Percentiles rank a stretch among this genome's conserved stretches.
Evolutionary conservation across 1,140 invertebrate genomes (phyloP).

Genomic region (Pararge aegeria): DNA sequence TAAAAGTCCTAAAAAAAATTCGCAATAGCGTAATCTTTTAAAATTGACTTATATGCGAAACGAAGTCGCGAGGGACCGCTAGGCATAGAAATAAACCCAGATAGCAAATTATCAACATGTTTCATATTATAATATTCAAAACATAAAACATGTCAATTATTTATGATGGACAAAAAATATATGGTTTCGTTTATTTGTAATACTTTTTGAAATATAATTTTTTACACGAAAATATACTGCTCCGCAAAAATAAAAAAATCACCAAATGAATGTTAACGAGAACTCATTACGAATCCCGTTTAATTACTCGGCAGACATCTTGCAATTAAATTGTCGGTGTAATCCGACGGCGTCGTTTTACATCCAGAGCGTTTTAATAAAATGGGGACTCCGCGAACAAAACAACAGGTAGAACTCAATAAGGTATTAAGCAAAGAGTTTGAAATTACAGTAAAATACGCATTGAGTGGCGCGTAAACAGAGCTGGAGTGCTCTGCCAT

Average conservation of each 20-base stretch:
- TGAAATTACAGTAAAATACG: slow-evolving; percentile 41
- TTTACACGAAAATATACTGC: neutral
- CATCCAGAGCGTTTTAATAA: slow-evolving; percentile 2
- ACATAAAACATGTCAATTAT: no score
- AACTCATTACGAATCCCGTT: neutral
- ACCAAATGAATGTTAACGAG: neutral
- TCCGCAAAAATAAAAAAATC: neutral
- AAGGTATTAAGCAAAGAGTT: slow-evolving; percentile 26
- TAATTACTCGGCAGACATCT: slow-evolving; percentile 1
- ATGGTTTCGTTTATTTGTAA: no score
- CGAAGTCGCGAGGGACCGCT: no score
- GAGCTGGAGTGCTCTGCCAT: slow-evolving; percentile 31
- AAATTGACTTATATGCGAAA: no score
- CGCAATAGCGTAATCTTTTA: no score
- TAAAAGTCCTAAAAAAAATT: no score
- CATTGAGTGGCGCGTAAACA: slow-evolving; percentile 35
- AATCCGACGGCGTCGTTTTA: slow-evolving; percentile 10
- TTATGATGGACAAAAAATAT: no score
- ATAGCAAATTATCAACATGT: no score
- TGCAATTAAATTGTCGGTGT: slow-evolving; percentile 11
- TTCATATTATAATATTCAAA: no score
- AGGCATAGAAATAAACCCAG: no score
- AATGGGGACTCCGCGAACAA: neutral
- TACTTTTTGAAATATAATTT: no score
- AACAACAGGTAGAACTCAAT: slow-evolving; percentile 18